Conservation (phyloP, 2,888 invertebrate species). For the Physocephala rufipes region DNA sequence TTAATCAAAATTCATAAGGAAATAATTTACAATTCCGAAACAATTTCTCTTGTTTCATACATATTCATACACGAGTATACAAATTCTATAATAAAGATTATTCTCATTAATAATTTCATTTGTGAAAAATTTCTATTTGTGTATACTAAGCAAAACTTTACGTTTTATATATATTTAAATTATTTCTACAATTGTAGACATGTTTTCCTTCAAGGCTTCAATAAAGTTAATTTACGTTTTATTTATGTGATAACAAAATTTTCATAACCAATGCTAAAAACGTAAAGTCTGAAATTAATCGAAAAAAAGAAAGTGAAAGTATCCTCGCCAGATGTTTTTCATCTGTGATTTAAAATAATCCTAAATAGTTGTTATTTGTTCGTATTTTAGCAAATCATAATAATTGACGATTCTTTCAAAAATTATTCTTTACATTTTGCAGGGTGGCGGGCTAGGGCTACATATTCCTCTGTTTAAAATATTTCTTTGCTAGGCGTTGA, state of each 20-base stretch:
- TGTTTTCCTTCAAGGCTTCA: too few relatives aligned
- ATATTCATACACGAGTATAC: not conserved
- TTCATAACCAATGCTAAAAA: too few relatives aligned
- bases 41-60: not conserved
- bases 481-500: constrained; percentile 92
- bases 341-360: too few relatives aligned
- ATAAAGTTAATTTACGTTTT: too few relatives aligned
- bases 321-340: not conserved
- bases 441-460: not conserved
- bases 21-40: constrained; percentile 5
- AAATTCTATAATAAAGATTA: not conserved
- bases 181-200: too few relatives aligned
- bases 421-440: not conserved
- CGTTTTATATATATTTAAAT: constrained; percentile 22
- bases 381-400: constrained; percentile 3
- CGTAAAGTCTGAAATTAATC: too few relatives aligned
- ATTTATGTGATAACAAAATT: too few relatives aligned
- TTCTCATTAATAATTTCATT: not conserved
- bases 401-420: constrained; percentile 7
- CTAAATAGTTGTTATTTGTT: too few relatives aligned
- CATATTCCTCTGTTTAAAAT: constrained; percentile 62
- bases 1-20: not conserved
- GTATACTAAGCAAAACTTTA: constrained; percentile 17
- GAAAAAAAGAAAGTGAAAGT: not conserved
- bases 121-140: constrained; percentile 16